Evolutionary conservation across 2,797 vertebrate genomes (phyloP).

Genomic region (Heliangelus exortis): DNA sequence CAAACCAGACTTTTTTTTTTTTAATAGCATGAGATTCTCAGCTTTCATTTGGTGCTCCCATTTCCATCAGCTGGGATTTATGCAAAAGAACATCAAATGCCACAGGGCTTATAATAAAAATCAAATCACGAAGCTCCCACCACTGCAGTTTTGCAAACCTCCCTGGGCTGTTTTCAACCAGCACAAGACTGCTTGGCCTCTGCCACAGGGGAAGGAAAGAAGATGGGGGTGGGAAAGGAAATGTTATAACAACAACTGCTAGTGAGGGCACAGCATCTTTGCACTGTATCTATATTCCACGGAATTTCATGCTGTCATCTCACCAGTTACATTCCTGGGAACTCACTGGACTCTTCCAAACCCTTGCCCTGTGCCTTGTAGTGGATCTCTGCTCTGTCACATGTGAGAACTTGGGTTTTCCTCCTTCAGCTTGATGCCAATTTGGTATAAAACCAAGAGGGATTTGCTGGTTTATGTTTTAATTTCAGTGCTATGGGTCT

Average conservation of each 20-base stretch:
- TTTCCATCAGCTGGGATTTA: conserved; percentile 55
- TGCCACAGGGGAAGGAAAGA: neutral
- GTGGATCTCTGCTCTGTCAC: neutral
- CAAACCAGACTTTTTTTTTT: neutral
- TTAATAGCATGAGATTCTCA: conserved; percentile 17
- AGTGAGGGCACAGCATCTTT: neutral
- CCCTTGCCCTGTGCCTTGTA: neutral
- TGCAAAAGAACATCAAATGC: conserved; percentile 59
- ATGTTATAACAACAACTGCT: neutral
- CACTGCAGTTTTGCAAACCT: conserved; percentile 40
- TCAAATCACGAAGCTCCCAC: conserved; percentile 17
- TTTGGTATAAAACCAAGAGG: neutral
- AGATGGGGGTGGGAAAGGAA: neutral
- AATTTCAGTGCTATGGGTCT: neutral
- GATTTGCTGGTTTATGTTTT: neutral
- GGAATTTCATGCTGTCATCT: neutral
- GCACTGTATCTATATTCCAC: neutral
- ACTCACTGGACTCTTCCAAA: neutral
- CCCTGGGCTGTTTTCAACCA: neutral
- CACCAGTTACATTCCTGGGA: neutral
- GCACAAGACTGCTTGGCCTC: neutral
- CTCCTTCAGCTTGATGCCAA: neutral
- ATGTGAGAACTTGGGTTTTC: neutral
- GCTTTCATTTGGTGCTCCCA: conserved; percentile 32
- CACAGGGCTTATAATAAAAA: conserved; percentile 53